Evolutionary conservation across 2,888 invertebrate species (phyloP), one percentile per base, ranked within the genome.

Genomic region (Gasteruption jaculator): DNA sequence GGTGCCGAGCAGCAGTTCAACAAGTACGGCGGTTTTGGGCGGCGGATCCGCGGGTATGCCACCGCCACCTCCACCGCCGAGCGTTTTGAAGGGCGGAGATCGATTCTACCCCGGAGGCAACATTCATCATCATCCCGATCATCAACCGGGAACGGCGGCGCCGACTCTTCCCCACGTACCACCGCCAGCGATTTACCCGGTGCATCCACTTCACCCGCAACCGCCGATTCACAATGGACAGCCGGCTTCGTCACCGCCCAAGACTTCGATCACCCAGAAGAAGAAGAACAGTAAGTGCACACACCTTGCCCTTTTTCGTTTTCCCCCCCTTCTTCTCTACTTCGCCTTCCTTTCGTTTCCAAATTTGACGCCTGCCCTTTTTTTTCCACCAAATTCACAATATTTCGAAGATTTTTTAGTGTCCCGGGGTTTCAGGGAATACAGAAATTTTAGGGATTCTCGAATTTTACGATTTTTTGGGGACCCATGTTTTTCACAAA

Each of bases 241-340:
- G 46, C 68, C 71, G 53, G 68, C 74, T 48, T 72, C 75, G 56
- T 71, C 73, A 62, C 76, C 76, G 68, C 73, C 71, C 54, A 71
- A 74, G 58, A 80, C 80, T 60, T 77, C 82, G 36, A 78, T 83
- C 58, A 83, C 84, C 58, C 87, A 87, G 74, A 80, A 80, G 74
- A 78, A 68, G 58, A 68, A 69, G 58, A 71, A 68, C 63, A 72
- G 73, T 65, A 66, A 65, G 67, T 68, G 58, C 50, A 49, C n/a
- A n/a, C n/a, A n/a, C 36, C 21, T 24, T 22, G n/a, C 36, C n/a
- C 37, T 44, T 44, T 40, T 44, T 44, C 44, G 41, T 41, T 41
- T 44, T 44, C 37, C 37, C 18, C 34, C 41, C 29, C 35, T 15
- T 29, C 12, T 20, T 37, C 14, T 11, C 22, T 29, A 27, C 33